phyloP scores from a whole-genome alignment of 2,113 vertebrate genomes.

The Bos taurus region DNA sequence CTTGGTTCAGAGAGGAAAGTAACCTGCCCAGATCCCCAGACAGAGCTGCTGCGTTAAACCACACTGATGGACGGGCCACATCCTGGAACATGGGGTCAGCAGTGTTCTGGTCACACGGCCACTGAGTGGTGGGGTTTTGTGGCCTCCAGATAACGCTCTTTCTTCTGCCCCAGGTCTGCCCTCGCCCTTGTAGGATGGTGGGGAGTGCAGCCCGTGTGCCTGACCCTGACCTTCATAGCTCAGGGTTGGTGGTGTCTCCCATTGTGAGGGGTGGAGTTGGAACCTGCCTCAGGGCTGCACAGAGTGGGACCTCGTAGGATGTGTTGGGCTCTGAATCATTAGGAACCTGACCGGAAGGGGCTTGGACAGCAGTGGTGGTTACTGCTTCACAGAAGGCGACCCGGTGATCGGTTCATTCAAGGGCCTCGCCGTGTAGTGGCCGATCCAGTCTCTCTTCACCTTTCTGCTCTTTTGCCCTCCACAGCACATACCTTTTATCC shows the following conservation, averaged over 20 bases:
- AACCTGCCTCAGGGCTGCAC: not conserved
- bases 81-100: accelerated
- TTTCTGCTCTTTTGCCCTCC: not conserved
- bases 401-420: not conserved
- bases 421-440: not conserved
- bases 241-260: not conserved
- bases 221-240: accelerated
- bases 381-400: not conserved
- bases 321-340: not conserved
- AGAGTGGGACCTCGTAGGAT: not conserved
- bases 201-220: not conserved
- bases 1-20: not conserved
- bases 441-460: not conserved
- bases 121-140: not conserved
- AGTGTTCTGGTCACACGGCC: not conserved
- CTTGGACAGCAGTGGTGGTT: too few species aligned
- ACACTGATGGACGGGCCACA: accelerated
- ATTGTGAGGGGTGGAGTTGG: not conserved
- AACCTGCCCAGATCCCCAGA: not conserved
- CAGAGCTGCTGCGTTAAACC: accelerated
- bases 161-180: not conserved
- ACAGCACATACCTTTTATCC: not conserved
- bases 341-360: not conserved
- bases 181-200: not conserved
- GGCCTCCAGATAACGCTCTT: not conserved